A percentile compares a stretch with the other conserved stretches of the same genome.
Evolutionary conservation across 23 tunicate genomes (phyloP).

Genomic region (Trididemnum clinides): DNA sequence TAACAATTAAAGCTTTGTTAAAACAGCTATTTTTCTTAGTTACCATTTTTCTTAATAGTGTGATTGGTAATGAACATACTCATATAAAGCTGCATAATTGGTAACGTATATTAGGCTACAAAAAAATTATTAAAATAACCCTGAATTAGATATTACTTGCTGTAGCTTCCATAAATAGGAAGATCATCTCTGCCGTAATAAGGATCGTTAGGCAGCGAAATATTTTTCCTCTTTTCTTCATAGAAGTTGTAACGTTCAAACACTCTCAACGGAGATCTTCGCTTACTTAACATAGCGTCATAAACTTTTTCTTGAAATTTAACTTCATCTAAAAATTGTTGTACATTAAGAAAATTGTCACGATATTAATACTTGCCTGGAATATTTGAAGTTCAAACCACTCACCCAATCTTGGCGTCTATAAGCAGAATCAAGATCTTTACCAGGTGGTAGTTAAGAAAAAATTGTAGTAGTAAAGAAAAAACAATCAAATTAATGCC

Average conservation of each 20-base stretch:
- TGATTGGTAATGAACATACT: too few relatives aligned
- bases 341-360: too few relatives aligned
- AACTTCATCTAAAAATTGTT: conserved; percentile 34
- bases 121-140: neutral
- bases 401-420: too few relatives aligned
- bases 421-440: too few relatives aligned
- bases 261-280: conserved; percentile 1
- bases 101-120: neutral
- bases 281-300: conserved; percentile 32
- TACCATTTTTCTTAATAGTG: too few relatives aligned
- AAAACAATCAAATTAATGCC: too few relatives aligned
- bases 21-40: too few relatives aligned
- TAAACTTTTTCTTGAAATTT: conserved; percentile 18
- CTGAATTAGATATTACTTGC: conserved; percentile 23
- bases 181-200: conserved; percentile 22
- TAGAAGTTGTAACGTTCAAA: neutral
- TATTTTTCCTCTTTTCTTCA: neutral
- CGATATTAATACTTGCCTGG: too few relatives aligned
- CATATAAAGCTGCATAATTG: neutral
- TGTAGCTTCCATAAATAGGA: conserved; percentile 43
- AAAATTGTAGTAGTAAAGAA: too few relatives aligned
- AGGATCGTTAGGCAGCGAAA: conserved; percentile 22
- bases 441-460: too few relatives aligned
- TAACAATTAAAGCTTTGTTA: too few relatives aligned
- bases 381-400: too few relatives aligned